These are phyloP conservation scores for Indicator maculatus DNA, from an alignment of 2,113 vertebrate species.

Conservation along the genomic window DNA sequence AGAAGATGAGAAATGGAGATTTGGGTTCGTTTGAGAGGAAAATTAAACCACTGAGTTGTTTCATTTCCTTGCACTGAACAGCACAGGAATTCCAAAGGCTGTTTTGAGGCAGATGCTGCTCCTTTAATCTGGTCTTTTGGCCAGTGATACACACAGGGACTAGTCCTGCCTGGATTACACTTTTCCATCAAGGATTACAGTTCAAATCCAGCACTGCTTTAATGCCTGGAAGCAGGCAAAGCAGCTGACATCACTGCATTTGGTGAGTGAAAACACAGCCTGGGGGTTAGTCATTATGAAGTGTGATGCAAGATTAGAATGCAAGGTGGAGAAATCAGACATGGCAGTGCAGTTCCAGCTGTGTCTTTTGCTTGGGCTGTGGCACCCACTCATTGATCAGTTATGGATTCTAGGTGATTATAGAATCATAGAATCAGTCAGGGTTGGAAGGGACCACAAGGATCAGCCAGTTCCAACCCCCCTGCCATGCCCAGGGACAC, in stretches of 20 bases:
- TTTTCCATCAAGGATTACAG: conserved; percentile 46
- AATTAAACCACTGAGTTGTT: background rate
- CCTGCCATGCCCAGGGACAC: no score
- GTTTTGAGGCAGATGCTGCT: conserved; percentile 41
- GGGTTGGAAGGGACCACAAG: background rate
- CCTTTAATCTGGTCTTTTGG: conserved; percentile 41
- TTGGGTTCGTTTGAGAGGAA: background rate
- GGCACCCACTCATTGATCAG: background rate
- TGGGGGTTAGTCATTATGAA: background rate
- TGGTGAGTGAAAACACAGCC: background rate
- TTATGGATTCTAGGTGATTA: background rate
- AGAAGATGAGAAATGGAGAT: background rate
- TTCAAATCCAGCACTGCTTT: conserved; percentile 52
- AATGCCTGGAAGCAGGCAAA: conserved; percentile 19
- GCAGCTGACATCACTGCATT: background rate
- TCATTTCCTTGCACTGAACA: background rate
- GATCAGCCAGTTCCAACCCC: no score
- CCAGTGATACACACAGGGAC: background rate
- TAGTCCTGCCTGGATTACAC: conserved; percentile 58
- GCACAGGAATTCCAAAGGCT: conserved; percentile 12
- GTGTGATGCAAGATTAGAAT: background rate
- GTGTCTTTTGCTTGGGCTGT: background rate
- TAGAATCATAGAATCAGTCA: background rate
- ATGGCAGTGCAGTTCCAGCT: background rate
- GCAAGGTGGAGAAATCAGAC: background rate